These are phyloP conservation scores for Laticauda colubrina DNA, from an alignment of 2,113 vertebrate genomes.

Conservation along the genomic window DNA sequence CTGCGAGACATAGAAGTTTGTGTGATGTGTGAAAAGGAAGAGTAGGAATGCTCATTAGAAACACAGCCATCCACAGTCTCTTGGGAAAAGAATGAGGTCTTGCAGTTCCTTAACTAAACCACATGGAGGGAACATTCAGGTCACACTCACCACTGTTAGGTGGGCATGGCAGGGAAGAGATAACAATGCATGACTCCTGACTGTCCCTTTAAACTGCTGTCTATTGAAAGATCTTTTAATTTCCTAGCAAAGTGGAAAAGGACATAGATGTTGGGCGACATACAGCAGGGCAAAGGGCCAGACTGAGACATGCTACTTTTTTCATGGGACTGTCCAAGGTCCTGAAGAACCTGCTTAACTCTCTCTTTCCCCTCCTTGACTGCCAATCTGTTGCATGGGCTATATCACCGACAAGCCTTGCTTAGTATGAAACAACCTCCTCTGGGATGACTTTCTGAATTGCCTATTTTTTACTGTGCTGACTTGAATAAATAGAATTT, in stretches of 20 bases:
- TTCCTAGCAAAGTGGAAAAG: background rate
- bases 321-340: background rate
- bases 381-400: background rate
- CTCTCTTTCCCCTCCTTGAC: background rate
- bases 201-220: background rate
- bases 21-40: background rate
- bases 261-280: background rate
- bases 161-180: background rate
- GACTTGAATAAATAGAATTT: background rate
- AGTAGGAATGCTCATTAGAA: background rate
- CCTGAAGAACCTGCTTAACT: background rate
- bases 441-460: background rate
- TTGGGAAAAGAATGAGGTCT: background rate
- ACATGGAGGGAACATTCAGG: background rate
- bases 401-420: background rate
- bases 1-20: background rate
- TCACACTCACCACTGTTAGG: background rate
- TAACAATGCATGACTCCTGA: background rate
- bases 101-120: background rate
- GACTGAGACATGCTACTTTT: background rate
- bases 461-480: background rate
- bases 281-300: background rate
- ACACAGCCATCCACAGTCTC: background rate
- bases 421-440: background rate
- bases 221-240: background rate